Evolutionary conservation across 2,113 vertebrate genomes (phyloP).

Genomic region (Rhea americana): DNA sequence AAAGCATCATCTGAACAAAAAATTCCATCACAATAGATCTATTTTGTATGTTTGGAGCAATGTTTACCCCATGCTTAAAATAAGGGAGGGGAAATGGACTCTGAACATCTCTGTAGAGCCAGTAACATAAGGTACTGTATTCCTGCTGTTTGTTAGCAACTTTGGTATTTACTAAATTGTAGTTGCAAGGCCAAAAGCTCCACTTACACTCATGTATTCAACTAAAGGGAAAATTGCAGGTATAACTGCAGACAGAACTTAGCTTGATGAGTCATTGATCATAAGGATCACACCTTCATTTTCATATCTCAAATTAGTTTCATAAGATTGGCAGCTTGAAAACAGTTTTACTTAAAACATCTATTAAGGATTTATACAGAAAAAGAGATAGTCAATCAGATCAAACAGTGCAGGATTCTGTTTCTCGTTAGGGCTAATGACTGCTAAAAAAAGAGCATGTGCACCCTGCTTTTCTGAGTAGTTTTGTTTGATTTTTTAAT

Average conservation of each 20-base stretch:
- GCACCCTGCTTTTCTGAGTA: not conserved
- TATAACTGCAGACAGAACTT: not conserved
- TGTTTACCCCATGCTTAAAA: not conserved
- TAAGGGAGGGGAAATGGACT: not conserved
- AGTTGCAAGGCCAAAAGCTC: not conserved
- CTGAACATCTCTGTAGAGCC: not conserved
- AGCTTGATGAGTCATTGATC: not conserved
- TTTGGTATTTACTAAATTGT: not conserved
- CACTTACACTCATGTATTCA: accelerated
- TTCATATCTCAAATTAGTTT: not conserved
- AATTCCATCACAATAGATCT: not conserved
- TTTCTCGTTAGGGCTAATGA: not conserved
- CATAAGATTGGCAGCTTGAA: not conserved
- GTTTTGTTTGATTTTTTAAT: not conserved
- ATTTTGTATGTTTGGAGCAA: accelerated
- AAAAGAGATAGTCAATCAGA: not conserved
- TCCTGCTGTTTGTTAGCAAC: not conserved
- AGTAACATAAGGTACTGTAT: accelerated
- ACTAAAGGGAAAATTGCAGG: not conserved
- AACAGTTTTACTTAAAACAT: not conserved
- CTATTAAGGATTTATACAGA: not conserved
- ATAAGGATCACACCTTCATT: not conserved
- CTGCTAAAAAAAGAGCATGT: not conserved
- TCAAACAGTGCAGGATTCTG: not conserved
- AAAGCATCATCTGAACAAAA: no score